Evolutionary conservation across 2,113 vertebrate genomes (phyloP), one percentile per base, ranked within the genome.

Genomic region (Penelope pileata): DNA sequence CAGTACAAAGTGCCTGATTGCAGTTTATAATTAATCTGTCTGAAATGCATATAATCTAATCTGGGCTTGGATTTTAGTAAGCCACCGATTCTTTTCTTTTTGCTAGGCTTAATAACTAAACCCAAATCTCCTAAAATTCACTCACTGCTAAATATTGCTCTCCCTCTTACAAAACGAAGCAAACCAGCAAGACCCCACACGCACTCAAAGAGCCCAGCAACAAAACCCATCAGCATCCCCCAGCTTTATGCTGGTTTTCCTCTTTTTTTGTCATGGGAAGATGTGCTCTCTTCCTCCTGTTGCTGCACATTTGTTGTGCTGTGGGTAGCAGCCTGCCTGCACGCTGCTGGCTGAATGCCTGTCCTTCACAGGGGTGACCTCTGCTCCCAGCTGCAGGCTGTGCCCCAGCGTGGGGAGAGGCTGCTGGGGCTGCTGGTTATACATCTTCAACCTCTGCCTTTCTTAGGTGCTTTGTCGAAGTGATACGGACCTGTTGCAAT

Each of bases 401-500:
- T 6, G 0, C 16, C 24, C n/a, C 23, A 7, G 58, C 62, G 1
- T 38, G 47, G 29, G 2, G 10, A 43, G n/a, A 36, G 23, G 0
- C 27, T 62, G 14, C 38, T 36, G 3, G 6, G 17, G 7, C 30
- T 22, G 13, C 38, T 42, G 1, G 8, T 22, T 53, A 7, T 10
- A 3, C 30, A n/a, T 21, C 11, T 58, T n/a, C 7, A 56, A 9
- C 7, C 51, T 4, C 36, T 68, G 47, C 16, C 1, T 2, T 1
- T 34, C 2, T 1, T 34, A 23, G 21, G 0, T 21, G 3, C 1
- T 12, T 34, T 23, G 40, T 34, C 6, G 29, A 38, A 3, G 42
- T 7, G 38, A 1, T 3, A 3, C 1, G 34, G 22, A 2, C 7
- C 0, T 14, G 16, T 12, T 82, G 12, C n/a, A 19, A 34, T 6